Evolutionary conservation across 2,113 vertebrate species (phyloP).

Genomic region (Petaurus breviceps): DNA sequence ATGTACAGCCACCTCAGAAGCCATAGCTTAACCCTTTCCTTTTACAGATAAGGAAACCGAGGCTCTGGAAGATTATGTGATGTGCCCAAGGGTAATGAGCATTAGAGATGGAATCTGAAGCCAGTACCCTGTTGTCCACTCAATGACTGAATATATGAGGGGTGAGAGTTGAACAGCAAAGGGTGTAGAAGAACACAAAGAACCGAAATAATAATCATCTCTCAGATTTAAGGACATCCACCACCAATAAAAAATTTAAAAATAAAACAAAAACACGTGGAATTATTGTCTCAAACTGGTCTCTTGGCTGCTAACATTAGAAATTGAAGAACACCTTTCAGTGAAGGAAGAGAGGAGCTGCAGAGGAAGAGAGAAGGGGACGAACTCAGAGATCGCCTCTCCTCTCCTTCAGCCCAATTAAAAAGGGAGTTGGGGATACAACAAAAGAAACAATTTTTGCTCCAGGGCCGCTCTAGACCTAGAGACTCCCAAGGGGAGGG

Average conservation of each 20-base stretch:
- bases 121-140: too few species aligned
- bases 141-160: too few species aligned
- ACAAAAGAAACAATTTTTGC: slow-evolving; percentile 56
- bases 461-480: slow-evolving; percentile 47
- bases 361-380: background rate
- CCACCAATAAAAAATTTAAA: background rate
- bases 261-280: slow-evolving; percentile 7
- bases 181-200: background rate
- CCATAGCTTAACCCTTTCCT: background rate
- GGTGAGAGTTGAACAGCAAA: background rate
- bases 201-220: background rate
- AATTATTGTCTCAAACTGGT: slow-evolving; percentile 42
- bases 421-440: slow-evolving; percentile 18
- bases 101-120: background rate
- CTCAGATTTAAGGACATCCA: slow-evolving; percentile 30
- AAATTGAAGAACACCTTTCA: slow-evolving; percentile 9
- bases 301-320: slow-evolving; percentile 6
- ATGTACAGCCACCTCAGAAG: background rate
- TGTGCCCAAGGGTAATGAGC: background rate
- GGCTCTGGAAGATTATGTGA: background rate
- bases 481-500: background rate
- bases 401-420: background rate
- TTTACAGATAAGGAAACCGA: background rate
- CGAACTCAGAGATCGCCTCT: slow-evolving; percentile 9
- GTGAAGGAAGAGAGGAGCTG: background rate